These are phyloP conservation scores for Malurus leucopterus DNA, from an alignment of 2,797 vertebrate species.

Conservation along the genomic window DNA sequence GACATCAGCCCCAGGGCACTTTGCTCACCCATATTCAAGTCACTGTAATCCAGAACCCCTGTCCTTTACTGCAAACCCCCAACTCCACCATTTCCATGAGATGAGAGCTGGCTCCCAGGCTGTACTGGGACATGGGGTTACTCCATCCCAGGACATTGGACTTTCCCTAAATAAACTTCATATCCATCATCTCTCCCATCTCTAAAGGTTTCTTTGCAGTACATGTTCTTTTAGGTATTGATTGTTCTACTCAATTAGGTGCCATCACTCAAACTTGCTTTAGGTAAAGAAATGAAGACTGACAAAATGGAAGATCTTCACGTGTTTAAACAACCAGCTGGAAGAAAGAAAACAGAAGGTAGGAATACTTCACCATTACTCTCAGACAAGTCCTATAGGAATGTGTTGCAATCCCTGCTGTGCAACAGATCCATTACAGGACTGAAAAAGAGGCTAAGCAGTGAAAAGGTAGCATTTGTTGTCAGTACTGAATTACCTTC, in stretches of 20 bases:
- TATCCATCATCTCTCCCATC: background rate
- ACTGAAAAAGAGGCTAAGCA: background rate
- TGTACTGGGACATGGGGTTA: background rate
- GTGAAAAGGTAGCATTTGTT: background rate
- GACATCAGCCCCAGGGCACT: background rate
- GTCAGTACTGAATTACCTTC: background rate
- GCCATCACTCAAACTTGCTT: background rate
- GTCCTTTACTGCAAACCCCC: rapidly evolving
- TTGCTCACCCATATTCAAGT: background rate
- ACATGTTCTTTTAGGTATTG: background rate
- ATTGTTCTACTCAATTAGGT: background rate
- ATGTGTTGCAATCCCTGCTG: background rate
- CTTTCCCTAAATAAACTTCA: background rate
- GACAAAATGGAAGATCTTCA: background rate
- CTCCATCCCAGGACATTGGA: background rate
- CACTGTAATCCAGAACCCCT: background rate
- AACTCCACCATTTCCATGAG: background rate
- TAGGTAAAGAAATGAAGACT: background rate
- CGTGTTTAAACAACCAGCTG: background rate
- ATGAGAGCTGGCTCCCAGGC: rapidly evolving
- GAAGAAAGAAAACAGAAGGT: background rate
- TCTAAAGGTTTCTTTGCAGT: background rate
- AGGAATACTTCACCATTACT: background rate
- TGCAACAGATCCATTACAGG: background rate
- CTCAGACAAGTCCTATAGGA: rapidly evolving